Evolutionary conservation across 2,888 invertebrate genomes (phyloP), one percentile per base, ranked within the genome.

Genomic region (Alsophila aescularia): DNA sequence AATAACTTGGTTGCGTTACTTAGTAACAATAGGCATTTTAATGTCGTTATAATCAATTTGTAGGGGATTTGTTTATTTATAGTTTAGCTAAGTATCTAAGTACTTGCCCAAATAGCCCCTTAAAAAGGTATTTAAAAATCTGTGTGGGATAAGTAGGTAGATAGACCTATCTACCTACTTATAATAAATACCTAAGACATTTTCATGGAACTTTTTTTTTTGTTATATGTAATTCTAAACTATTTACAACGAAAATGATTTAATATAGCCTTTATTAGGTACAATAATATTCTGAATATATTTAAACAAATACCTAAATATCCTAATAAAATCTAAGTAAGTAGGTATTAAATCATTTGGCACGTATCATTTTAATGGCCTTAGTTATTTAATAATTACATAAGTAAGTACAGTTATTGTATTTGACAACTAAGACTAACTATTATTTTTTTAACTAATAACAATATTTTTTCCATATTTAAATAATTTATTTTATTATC

Each of bases 321-420:
- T 36, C 18, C 31, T 50, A 50, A 12, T 42, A 42, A 42, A 44
- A 53, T 43, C 47, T 48, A 53, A 10, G 8, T 40, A 42, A 9
- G 18, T 43, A 29, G 18, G 13, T 42, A 51, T n/a, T 13, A 13
- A 40, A 44, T 52, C 15, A 34, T 53, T 53, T 53, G 53, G 53
- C 53, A 53, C 53, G 37, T 37, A 10, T n/a, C n/a, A 31, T 43
- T 36, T 39, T 37, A 34, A 48, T 48, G 53, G 47, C 53, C 42
- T 31, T 39, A 39, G 8, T n/a, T n/a, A 24, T 5, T 24, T 5
- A 18, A 18, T 18, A 18, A 18, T 2, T 18, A 18, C 18, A 2
- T 18, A 18, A 2, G 5, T 35, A 29, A n/a, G 27, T 18, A 18
- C 5, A 24, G 35, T 35, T 32, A 16, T 29, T 51, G 18, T 10